Evolutionary conservation across 1,140 invertebrate genomes (phyloP).

Genomic region (Globodera ellingtonae): DNA sequence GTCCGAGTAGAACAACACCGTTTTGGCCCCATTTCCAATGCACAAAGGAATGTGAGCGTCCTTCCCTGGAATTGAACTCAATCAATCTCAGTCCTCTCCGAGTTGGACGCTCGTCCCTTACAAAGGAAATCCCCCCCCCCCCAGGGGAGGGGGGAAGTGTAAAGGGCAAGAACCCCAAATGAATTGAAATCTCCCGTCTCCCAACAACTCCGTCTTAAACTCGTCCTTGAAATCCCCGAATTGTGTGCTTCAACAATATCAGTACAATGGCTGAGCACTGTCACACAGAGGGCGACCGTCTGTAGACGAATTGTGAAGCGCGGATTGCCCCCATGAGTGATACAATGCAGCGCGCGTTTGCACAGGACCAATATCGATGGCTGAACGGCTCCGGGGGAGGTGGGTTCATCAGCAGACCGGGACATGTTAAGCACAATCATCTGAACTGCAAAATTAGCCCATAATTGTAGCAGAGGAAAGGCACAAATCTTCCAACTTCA

Average conservation of each 20-base stretch:
- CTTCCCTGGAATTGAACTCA: constrained; percentile 16
- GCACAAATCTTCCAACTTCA: neutral
- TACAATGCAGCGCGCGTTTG: constrained; percentile 43
- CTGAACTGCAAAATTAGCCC: constrained; percentile 24
- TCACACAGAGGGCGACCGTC: constrained; percentile 40
- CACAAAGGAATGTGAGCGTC: constrained; percentile 43
- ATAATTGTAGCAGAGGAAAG: too few species aligned
- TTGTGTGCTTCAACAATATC: neutral
- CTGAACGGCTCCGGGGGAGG: constrained; percentile 29
- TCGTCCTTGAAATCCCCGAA: neutral
- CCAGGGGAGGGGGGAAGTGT: too few species aligned
- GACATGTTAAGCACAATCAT: constrained; percentile 23
- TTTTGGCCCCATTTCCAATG: constrained; percentile 51
- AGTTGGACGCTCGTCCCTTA: too few species aligned
- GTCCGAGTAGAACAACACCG: constrained; percentile 48
- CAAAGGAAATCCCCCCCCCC: too few species aligned
- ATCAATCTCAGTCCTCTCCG: neutral
- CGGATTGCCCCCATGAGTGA: constrained; percentile 52
- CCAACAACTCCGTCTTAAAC: too few species aligned
- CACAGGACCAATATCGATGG: constrained; percentile 55
- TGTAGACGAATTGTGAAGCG: constrained; percentile 49
- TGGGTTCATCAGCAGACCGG: constrained; percentile 12
- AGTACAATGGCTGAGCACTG: constrained; percentile 13
- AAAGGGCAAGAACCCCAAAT: too few species aligned
- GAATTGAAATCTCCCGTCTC: too few species aligned